Conservation (phyloP, 2,113 vertebrate genomes). For the Origma solitaria region DNA sequence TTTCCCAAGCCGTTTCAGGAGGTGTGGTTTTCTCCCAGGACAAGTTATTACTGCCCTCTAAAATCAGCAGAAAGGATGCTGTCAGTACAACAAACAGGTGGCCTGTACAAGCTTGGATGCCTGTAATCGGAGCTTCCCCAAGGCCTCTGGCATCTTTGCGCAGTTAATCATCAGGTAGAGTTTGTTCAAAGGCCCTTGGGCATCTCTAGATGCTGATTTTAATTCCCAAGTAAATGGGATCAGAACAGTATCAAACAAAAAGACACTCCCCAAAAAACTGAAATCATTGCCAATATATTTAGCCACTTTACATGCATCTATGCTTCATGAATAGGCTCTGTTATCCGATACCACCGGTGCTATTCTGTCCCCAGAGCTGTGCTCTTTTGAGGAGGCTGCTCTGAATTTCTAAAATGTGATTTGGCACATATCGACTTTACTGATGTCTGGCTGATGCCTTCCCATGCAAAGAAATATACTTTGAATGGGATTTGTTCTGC, state of each 20-base stretch:
- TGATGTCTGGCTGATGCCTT: neutral
- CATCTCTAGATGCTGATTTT: neutral
- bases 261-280: accelerated
- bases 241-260: neutral
- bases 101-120: neutral
- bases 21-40: neutral
- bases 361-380: neutral
- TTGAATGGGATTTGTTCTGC: neutral
- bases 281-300: neutral
- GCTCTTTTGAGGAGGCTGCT: neutral
- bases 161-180: neutral
- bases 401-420: neutral
- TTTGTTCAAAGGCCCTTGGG: neutral
- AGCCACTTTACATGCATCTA: neutral
- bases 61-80: neutral
- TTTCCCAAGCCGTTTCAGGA: neutral
- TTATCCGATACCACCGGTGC: neutral
- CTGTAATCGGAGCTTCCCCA: neutral
- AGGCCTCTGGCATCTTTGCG: neutral
- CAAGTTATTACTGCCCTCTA: neutral
- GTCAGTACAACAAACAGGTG: neutral
- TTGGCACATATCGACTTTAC: neutral
- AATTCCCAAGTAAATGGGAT: neutral
- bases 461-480: neutral
- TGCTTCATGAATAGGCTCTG: neutral